phyloP scores from a whole-genome alignment of 2,888 invertebrate species.

The Ennomos quercinarius region DNA sequence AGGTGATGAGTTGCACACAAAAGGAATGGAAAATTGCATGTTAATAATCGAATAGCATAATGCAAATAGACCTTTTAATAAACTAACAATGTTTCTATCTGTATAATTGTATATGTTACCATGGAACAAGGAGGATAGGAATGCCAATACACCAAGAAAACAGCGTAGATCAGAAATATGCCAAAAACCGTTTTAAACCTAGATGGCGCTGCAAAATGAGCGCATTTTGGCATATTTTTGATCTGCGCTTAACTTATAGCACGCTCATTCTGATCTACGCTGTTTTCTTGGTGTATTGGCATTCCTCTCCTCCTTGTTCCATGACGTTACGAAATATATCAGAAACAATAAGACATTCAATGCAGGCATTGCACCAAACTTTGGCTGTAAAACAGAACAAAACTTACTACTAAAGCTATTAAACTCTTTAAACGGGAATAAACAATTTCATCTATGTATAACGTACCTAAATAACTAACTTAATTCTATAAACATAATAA shows the following conservation, averaged over 20 bases:
- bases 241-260: no score
- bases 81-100: slow-evolving; percentile 21
- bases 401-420: slow-evolving; percentile 72
- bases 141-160: no score
- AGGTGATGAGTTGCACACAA: slow-evolving; percentile 15
- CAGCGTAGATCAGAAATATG: no score
- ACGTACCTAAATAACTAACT: slow-evolving; percentile 63
- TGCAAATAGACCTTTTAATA: slow-evolving; percentile 4
- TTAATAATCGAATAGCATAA: slow-evolving; percentile 4
- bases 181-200: no score
- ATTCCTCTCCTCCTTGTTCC: no score
- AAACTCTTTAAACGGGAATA: slow-evolving; percentile 67
- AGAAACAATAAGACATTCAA: slow-evolving; percentile 28
- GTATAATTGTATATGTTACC: no score
- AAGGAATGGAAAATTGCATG: slow-evolving; percentile 30
- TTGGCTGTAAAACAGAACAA: slow-evolving; percentile 64
- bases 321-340: slow-evolving; percentile 10
- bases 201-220: no score
- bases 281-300: no score
- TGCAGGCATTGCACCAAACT: slow-evolving; percentile 52
- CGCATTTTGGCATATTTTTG: no score
- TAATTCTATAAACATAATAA: slow-evolving; percentile 47
- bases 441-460: slow-evolving; percentile 76
- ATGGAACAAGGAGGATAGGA: no score
- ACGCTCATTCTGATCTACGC: no score